These are phyloP conservation scores for Lepus oiostolus DNA, from an alignment of 2,797 vertebrate species.

Conservation along the genomic window DNA sequence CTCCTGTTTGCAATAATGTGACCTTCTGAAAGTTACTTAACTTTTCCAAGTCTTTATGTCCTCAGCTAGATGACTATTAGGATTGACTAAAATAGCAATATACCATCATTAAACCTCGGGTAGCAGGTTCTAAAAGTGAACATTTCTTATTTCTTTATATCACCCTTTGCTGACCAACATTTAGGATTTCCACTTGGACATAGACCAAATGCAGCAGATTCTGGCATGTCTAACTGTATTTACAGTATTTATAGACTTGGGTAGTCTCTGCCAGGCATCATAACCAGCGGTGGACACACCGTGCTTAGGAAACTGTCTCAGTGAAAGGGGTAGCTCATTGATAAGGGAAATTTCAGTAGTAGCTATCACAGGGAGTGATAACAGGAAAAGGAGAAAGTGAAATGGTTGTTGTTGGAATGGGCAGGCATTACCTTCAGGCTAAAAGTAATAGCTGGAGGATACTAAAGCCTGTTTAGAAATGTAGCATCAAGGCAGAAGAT, in stretches of 20 bases:
- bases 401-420: background rate
- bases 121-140: background rate
- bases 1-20: background rate
- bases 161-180: background rate
- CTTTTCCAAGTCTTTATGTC: background rate
- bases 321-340: background rate
- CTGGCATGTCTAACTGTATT: background rate
- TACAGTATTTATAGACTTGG: background rate
- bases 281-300: too few species aligned
- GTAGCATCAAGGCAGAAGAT: background rate
- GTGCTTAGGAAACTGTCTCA: background rate
- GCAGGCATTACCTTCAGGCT: background rate
- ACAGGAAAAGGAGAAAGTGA: background rate
- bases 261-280: background rate
- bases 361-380: background rate
- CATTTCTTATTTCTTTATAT: background rate
- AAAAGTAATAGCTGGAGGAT: background rate
- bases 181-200: background rate
- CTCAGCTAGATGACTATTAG: background rate
- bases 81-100: background rate
- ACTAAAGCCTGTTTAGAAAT: background rate
- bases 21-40: background rate
- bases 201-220: background rate
- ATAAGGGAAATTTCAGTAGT: background rate
- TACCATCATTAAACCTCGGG: background rate